These are phyloP conservation scores for Nannospalax galili DNA, from an alignment of 2,113 vertebrate genomes.

Conservation along the genomic window DNA sequence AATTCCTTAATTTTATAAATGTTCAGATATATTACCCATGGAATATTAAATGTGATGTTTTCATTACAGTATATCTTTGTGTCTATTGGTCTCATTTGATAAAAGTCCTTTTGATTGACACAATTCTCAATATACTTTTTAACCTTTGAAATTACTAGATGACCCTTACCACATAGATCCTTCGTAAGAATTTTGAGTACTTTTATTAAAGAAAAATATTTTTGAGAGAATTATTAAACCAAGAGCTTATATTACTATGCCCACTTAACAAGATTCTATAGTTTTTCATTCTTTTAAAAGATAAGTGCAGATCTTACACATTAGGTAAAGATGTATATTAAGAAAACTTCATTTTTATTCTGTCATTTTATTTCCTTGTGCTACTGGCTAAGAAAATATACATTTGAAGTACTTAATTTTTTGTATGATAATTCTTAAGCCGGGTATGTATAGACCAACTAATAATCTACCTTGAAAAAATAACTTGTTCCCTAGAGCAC, in stretches of 20 bases:
- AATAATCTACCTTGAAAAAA: slow-evolving; percentile 3
- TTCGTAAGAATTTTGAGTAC: slow-evolving; percentile 71
- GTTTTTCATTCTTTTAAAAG: slow-evolving; percentile 89
- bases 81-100: slow-evolving; percentile 41
- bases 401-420: slow-evolving; percentile 60
- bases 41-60: slow-evolving; percentile 54
- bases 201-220: slow-evolving; percentile 79
- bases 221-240: slow-evolving; percentile 85
- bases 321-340: slow-evolving; percentile 61
- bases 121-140: slow-evolving; percentile 55
- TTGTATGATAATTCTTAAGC: slow-evolving; percentile 62
- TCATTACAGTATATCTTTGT: background rate
- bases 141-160: slow-evolving; percentile 72
- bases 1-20: slow-evolving; percentile 62
- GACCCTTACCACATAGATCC: slow-evolving; percentile 57
- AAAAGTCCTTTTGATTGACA: slow-evolving; percentile 47
- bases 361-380: slow-evolving; percentile 60
- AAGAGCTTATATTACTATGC: slow-evolving; percentile 72
- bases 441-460: slow-evolving; percentile 13
- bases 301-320: slow-evolving; percentile 32
- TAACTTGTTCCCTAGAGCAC: background rate
- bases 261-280: slow-evolving; percentile 82
- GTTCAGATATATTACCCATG: slow-evolving; percentile 49
- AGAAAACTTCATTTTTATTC: slow-evolving; percentile 51
- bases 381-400: slow-evolving; percentile 68